A percentile compares a stretch with the other conserved stretches of the same genome.
phyloP scores from a whole-genome alignment of 2,113 vertebrate species.

The Meles meles region DNA sequence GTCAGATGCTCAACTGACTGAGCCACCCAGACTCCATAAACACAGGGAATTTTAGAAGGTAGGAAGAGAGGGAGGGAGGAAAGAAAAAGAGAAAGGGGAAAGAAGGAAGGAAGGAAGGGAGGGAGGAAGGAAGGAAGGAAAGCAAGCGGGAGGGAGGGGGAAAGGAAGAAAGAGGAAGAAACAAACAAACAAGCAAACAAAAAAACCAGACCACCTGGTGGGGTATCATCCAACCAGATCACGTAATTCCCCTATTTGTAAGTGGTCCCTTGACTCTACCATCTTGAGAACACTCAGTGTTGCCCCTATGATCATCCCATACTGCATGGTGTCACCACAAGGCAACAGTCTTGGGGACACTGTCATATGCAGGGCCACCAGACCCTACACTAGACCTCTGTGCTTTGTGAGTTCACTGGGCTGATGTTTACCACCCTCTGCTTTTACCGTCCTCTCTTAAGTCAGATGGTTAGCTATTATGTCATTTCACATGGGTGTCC shows the following conservation, averaged over 20 bases:
- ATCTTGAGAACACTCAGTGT: neutral
- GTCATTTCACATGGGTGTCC: neutral
- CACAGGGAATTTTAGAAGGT: neutral
- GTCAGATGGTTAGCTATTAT: neutral
- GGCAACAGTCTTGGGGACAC: accelerated
- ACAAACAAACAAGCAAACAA: neutral
- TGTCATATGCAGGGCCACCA: neutral
- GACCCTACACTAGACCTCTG: no score
- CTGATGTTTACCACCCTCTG: neutral
- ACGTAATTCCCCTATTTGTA: neutral
- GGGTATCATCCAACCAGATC: neutral
- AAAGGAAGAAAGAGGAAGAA: neutral
- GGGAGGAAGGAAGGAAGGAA: neutral
- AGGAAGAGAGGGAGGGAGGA: neutral
- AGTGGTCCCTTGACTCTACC: neutral
- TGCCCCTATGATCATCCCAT: accelerated
- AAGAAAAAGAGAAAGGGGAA: no score
- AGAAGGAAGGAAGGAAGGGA: neutral
- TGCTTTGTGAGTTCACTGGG: neutral
- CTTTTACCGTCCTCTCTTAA: neutral
- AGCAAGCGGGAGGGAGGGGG: neutral
- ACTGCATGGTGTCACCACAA: accelerated
- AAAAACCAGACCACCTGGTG: no score
- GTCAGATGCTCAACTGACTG: neutral
- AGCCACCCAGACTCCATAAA: neutral